Conservation (phyloP, 2,888 invertebrate species). For the Marasmarcha lunaedactyla region DNA sequence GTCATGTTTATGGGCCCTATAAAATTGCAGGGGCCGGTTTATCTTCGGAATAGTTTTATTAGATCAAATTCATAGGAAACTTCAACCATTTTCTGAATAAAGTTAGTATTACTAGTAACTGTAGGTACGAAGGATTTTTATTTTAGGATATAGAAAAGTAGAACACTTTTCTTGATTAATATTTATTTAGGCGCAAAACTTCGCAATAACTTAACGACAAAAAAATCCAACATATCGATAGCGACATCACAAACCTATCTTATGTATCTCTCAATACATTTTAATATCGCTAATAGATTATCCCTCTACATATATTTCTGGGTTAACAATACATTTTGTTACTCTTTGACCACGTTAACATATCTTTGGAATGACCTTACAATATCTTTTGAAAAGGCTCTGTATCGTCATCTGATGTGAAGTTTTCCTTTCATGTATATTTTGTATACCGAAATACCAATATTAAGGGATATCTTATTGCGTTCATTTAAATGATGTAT, state of each 20-base stretch:
- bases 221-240: no score
- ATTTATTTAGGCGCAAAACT: no score
- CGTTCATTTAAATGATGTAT: constrained; percentile 63
- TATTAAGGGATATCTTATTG: constrained; percentile 47
- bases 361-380: constrained; percentile 32
- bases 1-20: constrained; percentile 42
- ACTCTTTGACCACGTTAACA: constrained; percentile 52
- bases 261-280: constrained; percentile 3
- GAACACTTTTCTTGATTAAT: no score
- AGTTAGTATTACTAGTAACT: no score
- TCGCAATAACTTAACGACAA: no score
- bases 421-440: constrained; percentile 63
- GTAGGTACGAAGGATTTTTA: no score
- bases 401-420: constrained; percentile 41
- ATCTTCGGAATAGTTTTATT: constrained; percentile 29
- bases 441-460: constrained; percentile 55
- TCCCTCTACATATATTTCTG: constrained; percentile 37
- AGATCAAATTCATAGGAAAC: not conserved
- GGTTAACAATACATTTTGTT: constrained; percentile 38
- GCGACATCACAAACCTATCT: no score
- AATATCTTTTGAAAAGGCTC: constrained; percentile 40
- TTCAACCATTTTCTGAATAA: no score
- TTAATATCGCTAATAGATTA: constrained; percentile 62
- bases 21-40: constrained; percentile 30
- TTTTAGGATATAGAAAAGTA: no score